Evolutionary conservation across 2,888 invertebrate species (phyloP).

Genomic region (Lasioglossum figueresi): DNA sequence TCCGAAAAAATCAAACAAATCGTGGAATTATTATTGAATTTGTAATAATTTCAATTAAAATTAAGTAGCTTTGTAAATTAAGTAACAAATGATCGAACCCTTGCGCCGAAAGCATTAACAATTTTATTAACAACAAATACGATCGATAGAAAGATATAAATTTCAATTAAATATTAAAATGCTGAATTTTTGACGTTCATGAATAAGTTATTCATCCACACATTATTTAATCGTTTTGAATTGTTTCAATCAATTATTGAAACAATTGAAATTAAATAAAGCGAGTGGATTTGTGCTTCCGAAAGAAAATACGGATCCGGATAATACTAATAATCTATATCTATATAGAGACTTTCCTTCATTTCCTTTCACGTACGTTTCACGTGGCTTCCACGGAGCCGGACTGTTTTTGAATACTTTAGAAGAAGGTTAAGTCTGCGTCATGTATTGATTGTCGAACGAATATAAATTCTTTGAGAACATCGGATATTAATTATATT

Average conservation of each 20-base stretch:
- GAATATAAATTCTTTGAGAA: conserved; percentile 20
- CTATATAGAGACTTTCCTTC: conserved; percentile 29
- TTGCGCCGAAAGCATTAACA: too few relatives aligned
- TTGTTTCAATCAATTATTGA: not conserved
- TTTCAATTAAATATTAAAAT: not conserved
- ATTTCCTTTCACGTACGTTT: conserved; percentile 34
- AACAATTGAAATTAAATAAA: not conserved
- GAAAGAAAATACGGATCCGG: not conserved
- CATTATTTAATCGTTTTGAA: not conserved
- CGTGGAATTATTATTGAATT: not conserved
- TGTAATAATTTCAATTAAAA: not conserved
- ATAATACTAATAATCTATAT: conserved; percentile 46
- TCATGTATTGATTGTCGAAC: conserved; percentile 32
- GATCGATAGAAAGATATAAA: too few relatives aligned
- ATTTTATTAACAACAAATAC: too few relatives aligned
- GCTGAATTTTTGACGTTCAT: not conserved
- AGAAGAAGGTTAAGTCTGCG: conserved; percentile 30
- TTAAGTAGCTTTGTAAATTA: too few relatives aligned
- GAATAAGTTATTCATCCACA: not conserved
- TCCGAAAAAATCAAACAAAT: not conserved
- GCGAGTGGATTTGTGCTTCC: not conserved
- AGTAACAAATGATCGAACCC: too few relatives aligned
- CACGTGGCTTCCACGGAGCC: conserved; percentile 38
- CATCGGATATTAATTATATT: conserved; percentile 11
- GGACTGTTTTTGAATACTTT: conserved; percentile 36